These are phyloP conservation scores for Atherinosoma microstoma DNA, from an alignment of 2,797 vertebrate genomes.

Conservation along the genomic window DNA sequence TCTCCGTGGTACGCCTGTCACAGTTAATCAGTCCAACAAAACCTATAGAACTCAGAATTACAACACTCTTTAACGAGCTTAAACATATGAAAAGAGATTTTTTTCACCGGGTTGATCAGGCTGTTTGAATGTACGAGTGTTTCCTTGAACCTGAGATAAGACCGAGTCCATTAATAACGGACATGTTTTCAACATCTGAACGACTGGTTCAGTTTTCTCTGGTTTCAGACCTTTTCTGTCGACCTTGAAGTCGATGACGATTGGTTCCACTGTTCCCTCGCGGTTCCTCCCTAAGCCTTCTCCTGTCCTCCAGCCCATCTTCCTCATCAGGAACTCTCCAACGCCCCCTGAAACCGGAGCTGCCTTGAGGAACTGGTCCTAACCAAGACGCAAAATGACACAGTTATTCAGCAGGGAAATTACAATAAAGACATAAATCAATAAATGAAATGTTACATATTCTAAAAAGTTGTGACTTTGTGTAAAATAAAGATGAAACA, in stretches of 20 bases:
- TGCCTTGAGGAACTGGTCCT: constrained; percentile 98
- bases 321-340: constrained; percentile 97
- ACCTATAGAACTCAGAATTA: too few species aligned
- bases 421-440: too few species aligned
- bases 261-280: constrained; percentile 96
- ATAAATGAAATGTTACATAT: not conserved
- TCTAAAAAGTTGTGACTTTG: not conserved
- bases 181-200: too few species aligned
- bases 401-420: not conserved
- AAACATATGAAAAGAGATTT: too few species aligned
- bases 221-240: constrained; percentile 91
- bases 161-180: too few species aligned
- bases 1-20: too few species aligned
- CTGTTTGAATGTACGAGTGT: too few species aligned
- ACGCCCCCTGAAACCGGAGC: constrained; percentile 95
- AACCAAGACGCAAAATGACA: constrained; percentile 38
- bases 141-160: too few species aligned
- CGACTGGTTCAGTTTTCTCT: too few species aligned
- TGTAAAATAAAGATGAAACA: not conserved
- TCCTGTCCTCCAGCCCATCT: constrained; percentile 98
- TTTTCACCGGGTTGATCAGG: too few species aligned
- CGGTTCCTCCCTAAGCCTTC: constrained; percentile 96
- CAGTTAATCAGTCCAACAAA: too few species aligned
- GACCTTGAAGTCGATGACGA: constrained; percentile 97
- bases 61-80: too few species aligned